Evolutionary conservation across 1,140 invertebrate species (phyloP), one percentile per base, ranked within the genome.

Genomic region (Cyrtorhinus lividipennis): DNA sequence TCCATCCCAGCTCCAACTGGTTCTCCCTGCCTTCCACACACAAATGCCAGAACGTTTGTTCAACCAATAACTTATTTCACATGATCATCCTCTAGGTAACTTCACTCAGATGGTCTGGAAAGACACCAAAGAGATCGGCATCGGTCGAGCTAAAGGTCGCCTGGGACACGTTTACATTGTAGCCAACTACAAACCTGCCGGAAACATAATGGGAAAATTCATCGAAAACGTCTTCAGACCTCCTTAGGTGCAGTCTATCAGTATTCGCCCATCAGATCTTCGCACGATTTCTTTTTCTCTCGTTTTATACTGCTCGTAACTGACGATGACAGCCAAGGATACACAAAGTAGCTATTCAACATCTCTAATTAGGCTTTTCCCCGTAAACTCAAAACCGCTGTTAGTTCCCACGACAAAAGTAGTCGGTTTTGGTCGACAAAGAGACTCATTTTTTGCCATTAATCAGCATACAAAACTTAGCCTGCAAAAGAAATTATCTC

Each of bases 31-130:
- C n/a, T n/a, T n/a, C n/a, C n/a, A n/a, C n/a, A n/a, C n/a, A n/a
- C n/a, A n/a, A n/a, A n/a, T n/a, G n/a, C n/a, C n/a, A n/a, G 30
- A 38, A 15, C 30, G 15, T 5, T 15, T 15, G 30, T 38, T 38
- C 30, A 38, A 38, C 5, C 30, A 38, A 38, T 38, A n/a, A 5
- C 30, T 38, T 38, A 38, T 38, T 38, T 38, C 15, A 38, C 30
- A 38, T 44, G 8, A 8, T 44, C 38, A 59, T 46, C 3, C 65
- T 66, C 2, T 64, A 73, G 77, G 79, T 30, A 81, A 84, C 69
- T 88, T 89, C 68, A 82, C 84, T 0, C 86, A 88, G 74, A 79
- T 89, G 13, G 79, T 92, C 15, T 95, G 91, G 90, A 83, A 83
- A 68, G 82, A 81, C 23, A 86, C 79, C 59, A 80, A 78, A 67